Evolutionary conservation across 2,888 invertebrate species (phyloP).

Genomic region (Atethmia centrago): DNA sequence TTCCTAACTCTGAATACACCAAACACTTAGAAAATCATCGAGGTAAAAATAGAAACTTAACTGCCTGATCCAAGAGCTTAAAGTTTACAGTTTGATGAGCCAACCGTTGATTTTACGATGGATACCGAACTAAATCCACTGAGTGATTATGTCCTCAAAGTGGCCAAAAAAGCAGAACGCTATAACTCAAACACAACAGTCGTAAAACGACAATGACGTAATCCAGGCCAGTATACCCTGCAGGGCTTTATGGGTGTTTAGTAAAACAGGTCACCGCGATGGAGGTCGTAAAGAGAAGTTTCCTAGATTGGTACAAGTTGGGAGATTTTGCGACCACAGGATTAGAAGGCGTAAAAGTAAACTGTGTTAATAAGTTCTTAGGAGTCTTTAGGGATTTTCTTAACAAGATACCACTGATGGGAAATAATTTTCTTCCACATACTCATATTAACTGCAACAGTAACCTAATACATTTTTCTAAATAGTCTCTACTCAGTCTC

Average conservation of each 20-base stretch:
- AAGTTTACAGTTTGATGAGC: conserved; percentile 44
- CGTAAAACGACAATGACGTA: conserved; percentile 77
- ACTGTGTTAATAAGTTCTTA: conserved; percentile 22
- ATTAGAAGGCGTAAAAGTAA: conserved; percentile 33
- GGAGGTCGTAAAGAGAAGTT: conserved; percentile 76
- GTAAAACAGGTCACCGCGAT: conserved; percentile 80
- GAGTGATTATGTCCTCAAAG: conserved; percentile 63
- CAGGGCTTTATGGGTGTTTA: conserved; percentile 79
- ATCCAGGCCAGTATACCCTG: conserved; percentile 75
- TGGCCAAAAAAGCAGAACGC: conserved; percentile 64
- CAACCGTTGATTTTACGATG: conserved; percentile 62
- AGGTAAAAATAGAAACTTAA: conserved; percentile 45
- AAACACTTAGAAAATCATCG: conserved; percentile 19
- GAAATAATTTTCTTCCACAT: not conserved
- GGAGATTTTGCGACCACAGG: conserved; percentile 46
- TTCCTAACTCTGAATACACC: not conserved
- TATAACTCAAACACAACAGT: conserved; percentile 70
- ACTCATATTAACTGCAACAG: not conserved
- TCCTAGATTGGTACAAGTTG: conserved; percentile 73
- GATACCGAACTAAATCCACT: conserved; percentile 53
- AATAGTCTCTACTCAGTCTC: not conserved
- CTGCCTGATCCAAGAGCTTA: conserved; percentile 7
- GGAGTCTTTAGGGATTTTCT: not conserved
- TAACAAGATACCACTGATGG: conserved; percentile 11
- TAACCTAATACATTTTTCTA: not conserved